Evolutionary conservation across 2,888 invertebrate genomes (phyloP).

Genomic region (Vannuccia rotundouncinata): DNA sequence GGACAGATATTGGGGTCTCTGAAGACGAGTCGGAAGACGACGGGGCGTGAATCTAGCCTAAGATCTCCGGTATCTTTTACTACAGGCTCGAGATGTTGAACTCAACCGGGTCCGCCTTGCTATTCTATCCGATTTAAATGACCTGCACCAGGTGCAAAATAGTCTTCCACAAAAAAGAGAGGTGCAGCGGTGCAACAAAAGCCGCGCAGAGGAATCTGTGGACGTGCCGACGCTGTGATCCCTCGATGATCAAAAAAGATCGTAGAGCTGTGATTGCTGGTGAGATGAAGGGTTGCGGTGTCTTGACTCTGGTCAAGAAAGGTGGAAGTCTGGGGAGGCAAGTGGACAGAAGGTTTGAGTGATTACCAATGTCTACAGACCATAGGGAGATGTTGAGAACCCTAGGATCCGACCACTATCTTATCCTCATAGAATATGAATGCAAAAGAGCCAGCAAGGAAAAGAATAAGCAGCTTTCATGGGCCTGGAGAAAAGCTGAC

Average conservation of each 20-base stretch:
- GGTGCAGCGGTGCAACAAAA: background rate
- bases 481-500: constrained; percentile 4
- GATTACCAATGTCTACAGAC: too few species aligned
- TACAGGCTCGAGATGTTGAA: background rate
- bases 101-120: background rate
- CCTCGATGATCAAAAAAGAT: too few species aligned
- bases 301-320: too few species aligned
- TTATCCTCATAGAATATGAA: background rate
- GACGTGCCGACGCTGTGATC: background rate
- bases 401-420: background rate
- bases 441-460: background rate
- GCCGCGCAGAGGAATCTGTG: background rate
- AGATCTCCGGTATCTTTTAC: background rate
- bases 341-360: too few species aligned
- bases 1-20: background rate
- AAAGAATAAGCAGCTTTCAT: background rate
- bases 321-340: too few species aligned
- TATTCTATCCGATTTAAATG: background rate
- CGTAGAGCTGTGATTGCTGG: too few species aligned
- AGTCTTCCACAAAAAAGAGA: background rate
- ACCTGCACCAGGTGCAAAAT: background rate
- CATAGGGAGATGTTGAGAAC: background rate
- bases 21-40: background rate
- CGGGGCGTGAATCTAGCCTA: background rate
- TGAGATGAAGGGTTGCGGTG: too few species aligned